These are phyloP conservation scores for Drosophila koepferae DNA, from an alignment of 2,888 invertebrate genomes.

Conservation along the genomic window DNA sequence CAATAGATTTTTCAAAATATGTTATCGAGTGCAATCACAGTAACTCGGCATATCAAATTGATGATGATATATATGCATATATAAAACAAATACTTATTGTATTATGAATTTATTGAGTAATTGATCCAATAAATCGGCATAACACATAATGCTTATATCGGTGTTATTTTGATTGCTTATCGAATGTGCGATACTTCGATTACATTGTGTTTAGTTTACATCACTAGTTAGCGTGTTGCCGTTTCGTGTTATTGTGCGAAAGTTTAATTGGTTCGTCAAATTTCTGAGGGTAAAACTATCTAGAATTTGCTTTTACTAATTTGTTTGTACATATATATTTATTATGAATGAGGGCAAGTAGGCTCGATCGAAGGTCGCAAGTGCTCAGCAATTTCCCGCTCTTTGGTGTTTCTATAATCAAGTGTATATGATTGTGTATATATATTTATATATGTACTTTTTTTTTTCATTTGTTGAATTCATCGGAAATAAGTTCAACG, in stretches of 20 bases:
- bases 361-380: conserved; percentile 2
- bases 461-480: conserved; percentile 17
- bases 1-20: too few relatives aligned
- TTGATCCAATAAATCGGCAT: too few relatives aligned
- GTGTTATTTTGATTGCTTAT: conserved; percentile 1
- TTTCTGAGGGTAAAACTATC: conserved; percentile 39
- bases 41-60: neutral
- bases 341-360: conserved; percentile 10
- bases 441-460: neutral
- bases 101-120: neutral
- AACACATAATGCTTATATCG: neutral
- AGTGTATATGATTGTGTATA: conserved; percentile 1
- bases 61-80: neutral
- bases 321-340: conserved; percentile 12
- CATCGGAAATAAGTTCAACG: conserved; percentile 13
- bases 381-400: neutral
- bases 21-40: neutral
- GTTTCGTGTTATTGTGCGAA: conserved; percentile 52
- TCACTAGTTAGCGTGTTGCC: conserved; percentile 39
- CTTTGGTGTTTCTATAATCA: neutral
- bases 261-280: conserved; percentile 36
- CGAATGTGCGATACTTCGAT: conserved; percentile 19
- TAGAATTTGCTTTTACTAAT: conserved; percentile 8
- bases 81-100: too few relatives aligned
- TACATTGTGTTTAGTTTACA: neutral